These are phyloP conservation scores for Carduelis carduelis DNA, from an alignment of 2,797 vertebrate genomes.

Conservation along the genomic window DNA sequence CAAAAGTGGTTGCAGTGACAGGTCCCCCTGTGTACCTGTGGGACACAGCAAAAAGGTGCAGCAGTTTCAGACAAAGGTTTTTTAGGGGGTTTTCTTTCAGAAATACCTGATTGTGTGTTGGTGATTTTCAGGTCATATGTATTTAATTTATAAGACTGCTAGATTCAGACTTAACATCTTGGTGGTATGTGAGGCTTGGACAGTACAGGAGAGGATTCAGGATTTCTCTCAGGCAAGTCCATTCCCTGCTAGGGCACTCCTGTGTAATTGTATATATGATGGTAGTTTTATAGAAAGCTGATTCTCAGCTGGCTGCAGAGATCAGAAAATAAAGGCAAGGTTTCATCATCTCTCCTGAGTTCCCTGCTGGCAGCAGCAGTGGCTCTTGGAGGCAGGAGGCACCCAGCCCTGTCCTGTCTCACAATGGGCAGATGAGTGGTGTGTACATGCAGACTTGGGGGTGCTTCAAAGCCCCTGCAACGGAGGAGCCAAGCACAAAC, in stretches of 20 bases:
- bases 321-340: background rate
- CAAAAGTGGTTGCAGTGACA: background rate
- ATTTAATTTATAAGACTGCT: background rate
- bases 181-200: background rate
- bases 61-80: background rate
- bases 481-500: background rate
- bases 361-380: background rate
- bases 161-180: background rate
- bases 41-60: background rate
- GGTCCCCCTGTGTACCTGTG: background rate
- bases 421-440: background rate
- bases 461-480: background rate
- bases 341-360: background rate
- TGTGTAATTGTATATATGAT: background rate
- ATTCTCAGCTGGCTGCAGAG: background rate
- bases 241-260: background rate
- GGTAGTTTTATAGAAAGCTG: background rate
- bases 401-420: background rate
- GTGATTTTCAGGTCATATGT: background rate
- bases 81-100: background rate
- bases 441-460: background rate
- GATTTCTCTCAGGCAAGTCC: background rate
- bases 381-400: background rate
- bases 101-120: fast-evolving
- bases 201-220: background rate